Conservation (phyloP, 2,797 vertebrate genomes). For the Paguma larvata region DNA sequence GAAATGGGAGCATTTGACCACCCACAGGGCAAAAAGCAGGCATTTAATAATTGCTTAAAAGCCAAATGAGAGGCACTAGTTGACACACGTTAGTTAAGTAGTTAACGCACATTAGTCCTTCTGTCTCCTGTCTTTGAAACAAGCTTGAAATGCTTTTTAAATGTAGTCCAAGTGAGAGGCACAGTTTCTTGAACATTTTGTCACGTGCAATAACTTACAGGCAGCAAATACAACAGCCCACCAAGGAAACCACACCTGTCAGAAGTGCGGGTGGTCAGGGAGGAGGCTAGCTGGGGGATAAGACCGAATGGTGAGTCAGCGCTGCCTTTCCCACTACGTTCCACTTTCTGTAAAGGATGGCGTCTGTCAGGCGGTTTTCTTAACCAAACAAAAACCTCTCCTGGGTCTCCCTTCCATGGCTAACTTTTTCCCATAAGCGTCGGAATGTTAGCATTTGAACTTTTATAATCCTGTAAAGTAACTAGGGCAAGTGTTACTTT, state of each 20-base stretch:
- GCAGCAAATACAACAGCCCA: not conserved
- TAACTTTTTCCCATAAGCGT: not conserved
- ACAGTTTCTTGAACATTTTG: not conserved
- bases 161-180: not conserved
- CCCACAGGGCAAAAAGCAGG: not conserved
- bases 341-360: constrained; percentile 9
- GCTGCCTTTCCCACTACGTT: not conserved
- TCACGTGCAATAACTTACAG: constrained; percentile 12
- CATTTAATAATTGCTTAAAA: constrained; percentile 33
- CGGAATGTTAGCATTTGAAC: not conserved
- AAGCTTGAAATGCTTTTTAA: constrained; percentile 20
- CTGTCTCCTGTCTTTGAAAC: not conserved
- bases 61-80: not conserved
- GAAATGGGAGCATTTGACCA: not conserved
- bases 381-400: not conserved
- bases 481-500: not conserved
- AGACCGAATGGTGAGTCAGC: not conserved
- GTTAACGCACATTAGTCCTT: not conserved
- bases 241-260: not conserved
- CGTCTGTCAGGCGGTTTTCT: not conserved
- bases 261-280: not conserved
- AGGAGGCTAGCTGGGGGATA: not conserved
- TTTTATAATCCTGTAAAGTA: not conserved
- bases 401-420: not conserved
- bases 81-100: not conserved